Evolutionary conservation across 2,888 invertebrate species (phyloP).

Genomic region (Cynaeus angustus): DNA sequence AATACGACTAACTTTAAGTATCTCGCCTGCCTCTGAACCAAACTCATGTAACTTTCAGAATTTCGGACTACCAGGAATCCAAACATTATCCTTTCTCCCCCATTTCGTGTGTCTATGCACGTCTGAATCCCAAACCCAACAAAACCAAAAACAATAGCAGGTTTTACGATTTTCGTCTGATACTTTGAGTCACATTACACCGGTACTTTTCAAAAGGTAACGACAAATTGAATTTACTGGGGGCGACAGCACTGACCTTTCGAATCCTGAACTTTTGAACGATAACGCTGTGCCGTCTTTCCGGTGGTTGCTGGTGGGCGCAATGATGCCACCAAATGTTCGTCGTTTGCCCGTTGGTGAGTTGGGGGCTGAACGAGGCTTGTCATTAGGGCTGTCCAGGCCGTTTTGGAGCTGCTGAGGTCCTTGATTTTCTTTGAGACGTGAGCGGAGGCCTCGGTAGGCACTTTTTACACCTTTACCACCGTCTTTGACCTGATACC

Average conservation of each 20-base stretch:
- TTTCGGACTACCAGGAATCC: not conserved
- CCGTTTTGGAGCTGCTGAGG: constrained; percentile 67
- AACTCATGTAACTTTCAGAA: not conserved
- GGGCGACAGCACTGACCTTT: constrained; percentile 63
- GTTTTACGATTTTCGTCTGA: constrained; percentile 3
- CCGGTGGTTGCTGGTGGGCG: constrained; percentile 68
- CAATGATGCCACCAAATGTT: constrained; percentile 65
- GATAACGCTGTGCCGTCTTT: constrained; percentile 66
- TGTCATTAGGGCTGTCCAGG: constrained; percentile 63
- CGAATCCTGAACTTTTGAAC: constrained; percentile 66
- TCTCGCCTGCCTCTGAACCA: not conserved
- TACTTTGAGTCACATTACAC: not conserved
- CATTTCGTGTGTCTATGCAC: not conserved
- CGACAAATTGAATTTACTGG: constrained; percentile 2
- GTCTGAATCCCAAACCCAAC: not conserved
- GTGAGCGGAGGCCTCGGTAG: constrained; percentile 84
- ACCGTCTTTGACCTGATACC: constrained; percentile 79
- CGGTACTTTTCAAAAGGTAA: constrained; percentile 7
- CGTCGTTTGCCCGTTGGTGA: constrained; percentile 77
- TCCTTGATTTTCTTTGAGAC: constrained; percentile 72
- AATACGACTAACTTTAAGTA: no score
- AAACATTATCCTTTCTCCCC: constrained; percentile 1
- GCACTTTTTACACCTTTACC: constrained; percentile 86
- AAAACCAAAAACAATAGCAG: not conserved
- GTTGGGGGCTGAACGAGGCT: constrained; percentile 79